A percentile compares a stretch with the other conserved stretches of the same genome.
Evolutionary conservation across 2,888 invertebrate species (phyloP).

Genomic region (Xanthia togata): DNA sequence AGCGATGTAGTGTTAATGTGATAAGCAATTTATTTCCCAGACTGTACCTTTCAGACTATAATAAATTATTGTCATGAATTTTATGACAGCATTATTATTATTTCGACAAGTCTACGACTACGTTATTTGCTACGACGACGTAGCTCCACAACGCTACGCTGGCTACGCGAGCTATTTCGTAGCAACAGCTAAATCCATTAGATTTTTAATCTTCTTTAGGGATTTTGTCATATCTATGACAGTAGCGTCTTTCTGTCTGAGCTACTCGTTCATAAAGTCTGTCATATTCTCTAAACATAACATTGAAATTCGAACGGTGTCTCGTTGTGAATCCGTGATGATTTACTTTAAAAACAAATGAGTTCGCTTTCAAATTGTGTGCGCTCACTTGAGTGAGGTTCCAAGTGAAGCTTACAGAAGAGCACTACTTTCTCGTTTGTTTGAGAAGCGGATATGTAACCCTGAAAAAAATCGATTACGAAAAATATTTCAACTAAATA

Average conservation of each 20-base stretch:
- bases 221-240: not conserved
- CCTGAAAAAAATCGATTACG: no score
- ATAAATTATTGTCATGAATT: not conserved
- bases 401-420: not conserved
- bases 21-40: no score
- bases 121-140: conserved; percentile 28
- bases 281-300: not conserved
- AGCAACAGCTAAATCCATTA: conserved; percentile 13
- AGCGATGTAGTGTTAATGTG: no score
- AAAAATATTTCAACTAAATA: no score
- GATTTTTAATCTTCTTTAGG: not conserved
- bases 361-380: not conserved
- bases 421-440: no score
- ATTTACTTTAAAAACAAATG: conserved; percentile 25
- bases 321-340: not conserved
- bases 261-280: not conserved
- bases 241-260: not conserved
- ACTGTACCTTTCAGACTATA: not conserved
- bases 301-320: not conserved
- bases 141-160: not conserved
- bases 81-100: not conserved
- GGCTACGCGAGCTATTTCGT: conserved; percentile 16
- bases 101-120: not conserved
- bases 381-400: conserved; percentile 1
- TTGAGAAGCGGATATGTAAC: no score